Evolutionary conservation across 2,113 vertebrate species (phyloP), one percentile per base, ranked within the genome.

Genomic region (Nothoprocta pentlandii): DNA sequence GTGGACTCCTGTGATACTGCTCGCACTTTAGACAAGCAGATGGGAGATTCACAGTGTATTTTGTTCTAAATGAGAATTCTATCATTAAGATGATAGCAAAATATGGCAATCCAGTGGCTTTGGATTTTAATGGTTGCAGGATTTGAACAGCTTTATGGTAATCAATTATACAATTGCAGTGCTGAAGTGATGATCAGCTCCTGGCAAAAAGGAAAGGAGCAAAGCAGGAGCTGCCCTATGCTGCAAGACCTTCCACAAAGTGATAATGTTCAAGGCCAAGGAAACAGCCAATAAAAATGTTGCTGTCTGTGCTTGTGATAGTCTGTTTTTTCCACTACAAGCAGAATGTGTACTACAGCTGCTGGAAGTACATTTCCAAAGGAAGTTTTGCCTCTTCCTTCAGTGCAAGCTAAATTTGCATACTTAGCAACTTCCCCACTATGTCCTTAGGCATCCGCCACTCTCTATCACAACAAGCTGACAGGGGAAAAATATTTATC

Each of bases 21-120:
- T 46, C 86, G 13, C 44, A 22, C 34, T 34, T 78, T 80, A 17
- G 14, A 71, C 39, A 92, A 80, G 61, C 32, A 87, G 59, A 85
- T 89, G 39, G 87, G 59, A 2, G 3, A 77, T 77, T 77, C 75
- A 77, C 59, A 85, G 20, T 2, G 41, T 66, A 71, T 84, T 95
- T 42, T 91, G 16, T 32, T 81, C 68, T 78, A 81, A 90, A 83
- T 11, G 73, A 46, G 82, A 67, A 22, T 87, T 92, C 80, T 12
- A 68, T 95, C 92, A 64, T 67, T 81, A 94, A 94, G 54, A 86
- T 56, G 89, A 86, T 89, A 56, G 42, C 78, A 80, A 87, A 95
- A 86, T 76, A 93, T 32, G 16, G 51, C 56, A 61, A 41, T 32
- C 28, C 36, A 81, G 2, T 32, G 61, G 26, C 22, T 85, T 74